A percentile compares a stretch with the other conserved stretches of the same genome.
phyloP scores from a whole-genome alignment of 2,888 invertebrate species.

The Molorchus minor region DNA sequence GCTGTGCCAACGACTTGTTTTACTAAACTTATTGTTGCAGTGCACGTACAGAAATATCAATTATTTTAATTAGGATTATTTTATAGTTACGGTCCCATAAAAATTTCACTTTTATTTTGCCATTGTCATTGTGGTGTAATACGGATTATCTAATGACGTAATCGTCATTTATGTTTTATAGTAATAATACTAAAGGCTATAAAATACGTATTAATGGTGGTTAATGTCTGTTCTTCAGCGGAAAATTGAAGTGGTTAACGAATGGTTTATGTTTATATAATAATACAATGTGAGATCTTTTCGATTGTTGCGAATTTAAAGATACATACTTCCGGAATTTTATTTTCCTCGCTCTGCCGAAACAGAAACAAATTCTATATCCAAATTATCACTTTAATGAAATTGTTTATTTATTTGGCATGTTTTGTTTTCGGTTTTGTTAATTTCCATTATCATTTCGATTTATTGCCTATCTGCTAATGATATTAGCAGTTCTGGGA shows the following conservation, averaged over 20 bases:
- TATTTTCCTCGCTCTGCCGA: too few species aligned
- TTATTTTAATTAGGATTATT: constrained; percentile 28
- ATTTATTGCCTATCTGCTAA: too few species aligned
- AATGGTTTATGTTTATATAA: not conserved
- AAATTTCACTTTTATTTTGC: constrained; percentile 30
- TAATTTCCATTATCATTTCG: too few species aligned
- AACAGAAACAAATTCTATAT: too few species aligned
- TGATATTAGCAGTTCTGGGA: too few species aligned
- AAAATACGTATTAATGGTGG: constrained; percentile 1
- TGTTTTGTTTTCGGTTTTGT: too few species aligned
- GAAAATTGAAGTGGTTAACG: not conserved
- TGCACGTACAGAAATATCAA: constrained; percentile 26
- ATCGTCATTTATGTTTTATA: constrained; percentile 17
- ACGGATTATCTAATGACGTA: constrained; percentile 16
- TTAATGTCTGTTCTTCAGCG: not conserved
- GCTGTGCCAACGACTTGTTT: constrained; percentile 28
- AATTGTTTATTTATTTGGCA: too few species aligned
- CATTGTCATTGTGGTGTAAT: constrained; percentile 10
- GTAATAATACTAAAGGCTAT: not conserved
- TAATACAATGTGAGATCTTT: not conserved
- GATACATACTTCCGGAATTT: too few species aligned
- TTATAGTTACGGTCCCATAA: constrained; percentile 17
- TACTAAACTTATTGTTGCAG: constrained; percentile 28
- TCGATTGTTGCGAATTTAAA: too few species aligned
- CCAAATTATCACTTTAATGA: too few species aligned